Conservation (phyloP, 2,888 invertebrate species). For the Schizaphis graminum region DNA sequence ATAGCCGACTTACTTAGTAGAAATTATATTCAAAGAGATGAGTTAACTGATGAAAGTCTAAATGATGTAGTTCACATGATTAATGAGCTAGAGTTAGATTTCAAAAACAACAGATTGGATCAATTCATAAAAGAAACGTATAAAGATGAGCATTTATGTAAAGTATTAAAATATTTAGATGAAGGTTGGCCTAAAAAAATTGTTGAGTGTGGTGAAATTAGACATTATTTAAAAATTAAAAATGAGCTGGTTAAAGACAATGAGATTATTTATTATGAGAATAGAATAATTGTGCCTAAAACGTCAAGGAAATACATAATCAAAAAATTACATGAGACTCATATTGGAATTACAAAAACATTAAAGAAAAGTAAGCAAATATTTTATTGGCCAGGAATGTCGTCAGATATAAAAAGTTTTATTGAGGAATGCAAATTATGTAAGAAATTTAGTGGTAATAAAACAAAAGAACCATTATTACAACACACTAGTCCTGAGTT, state of each 20-base stretch:
- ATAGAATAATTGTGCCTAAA: conserved; percentile 1
- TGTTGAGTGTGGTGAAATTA: conserved; percentile 17
- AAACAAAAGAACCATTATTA: conserved; percentile 68
- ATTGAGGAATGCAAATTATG: conserved; percentile 67
- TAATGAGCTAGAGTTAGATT: background rate
- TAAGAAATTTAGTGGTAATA: conserved; percentile 62
- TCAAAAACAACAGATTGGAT: conserved; percentile 24
- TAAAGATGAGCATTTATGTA: conserved; percentile 1
- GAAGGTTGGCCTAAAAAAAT: conserved; percentile 14
- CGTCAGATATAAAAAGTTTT: conserved; percentile 67
- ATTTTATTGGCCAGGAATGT: too few relatives aligned
- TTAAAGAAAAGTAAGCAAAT: conserved; percentile 64
- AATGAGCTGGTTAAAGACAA: background rate
- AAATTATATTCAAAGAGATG: conserved; percentile 34
- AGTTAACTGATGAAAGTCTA: background rate
- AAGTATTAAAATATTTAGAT: background rate
- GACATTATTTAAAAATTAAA: conserved; percentile 35
- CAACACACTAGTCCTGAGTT: conserved; percentile 68
- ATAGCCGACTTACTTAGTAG: too few relatives aligned
- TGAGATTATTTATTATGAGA: conserved; percentile 21
- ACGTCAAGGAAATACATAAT: conserved; percentile 55
- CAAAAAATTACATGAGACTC: conserved; percentile 62
- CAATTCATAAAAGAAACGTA: conserved; percentile 24
- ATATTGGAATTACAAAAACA: too few relatives aligned
- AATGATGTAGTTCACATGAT: background rate